Percentiles rank a stretch among this genome's conserved stretches.
These are phyloP conservation scores for Phocides pigmalion DNA, from an alignment of 1,140 invertebrate genomes.

Conservation along the genomic window DNA sequence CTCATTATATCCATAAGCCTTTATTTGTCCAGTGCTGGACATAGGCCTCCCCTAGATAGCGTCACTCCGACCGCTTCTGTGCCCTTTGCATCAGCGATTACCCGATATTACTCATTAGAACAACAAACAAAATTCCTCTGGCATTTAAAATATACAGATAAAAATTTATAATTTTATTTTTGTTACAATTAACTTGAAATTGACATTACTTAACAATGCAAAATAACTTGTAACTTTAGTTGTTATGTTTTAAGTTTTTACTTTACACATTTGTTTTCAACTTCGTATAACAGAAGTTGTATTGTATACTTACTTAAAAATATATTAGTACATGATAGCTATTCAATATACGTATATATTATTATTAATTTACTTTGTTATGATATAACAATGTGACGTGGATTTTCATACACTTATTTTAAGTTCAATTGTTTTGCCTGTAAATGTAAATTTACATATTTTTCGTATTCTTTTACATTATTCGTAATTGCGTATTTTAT, in stretches of 20 bases:
- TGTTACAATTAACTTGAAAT: no score
- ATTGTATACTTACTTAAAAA: background rate
- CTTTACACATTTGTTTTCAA: background rate
- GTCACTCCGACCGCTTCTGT: no score
- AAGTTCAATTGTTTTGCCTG: conserved; percentile 24
- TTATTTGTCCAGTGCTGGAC: no score
- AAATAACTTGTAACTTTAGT: conserved; percentile 6
- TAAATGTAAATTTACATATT: conserved; percentile 11
- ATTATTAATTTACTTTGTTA: conserved; percentile 1
- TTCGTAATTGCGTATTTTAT: conserved; percentile 9
- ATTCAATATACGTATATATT: conserved; percentile 1
- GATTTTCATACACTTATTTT: background rate
- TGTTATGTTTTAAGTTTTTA: conserved; percentile 19
- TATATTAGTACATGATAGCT: background rate
- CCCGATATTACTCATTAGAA: no score
- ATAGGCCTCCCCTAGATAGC: no score
- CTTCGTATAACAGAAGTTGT: conserved; percentile 7
- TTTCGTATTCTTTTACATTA: conserved; percentile 3
- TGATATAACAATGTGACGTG: background rate
- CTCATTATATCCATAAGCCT: no score
- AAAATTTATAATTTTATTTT: no score
- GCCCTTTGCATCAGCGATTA: no score
- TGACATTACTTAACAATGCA: background rate
- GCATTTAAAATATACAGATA: no score
- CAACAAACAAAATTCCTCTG: no score